Percentiles rank a stretch among this genome's conserved stretches.
Evolutionary conservation across 1,140 invertebrate genomes (phyloP).

Genomic region (Drosophila asahinai): DNA sequence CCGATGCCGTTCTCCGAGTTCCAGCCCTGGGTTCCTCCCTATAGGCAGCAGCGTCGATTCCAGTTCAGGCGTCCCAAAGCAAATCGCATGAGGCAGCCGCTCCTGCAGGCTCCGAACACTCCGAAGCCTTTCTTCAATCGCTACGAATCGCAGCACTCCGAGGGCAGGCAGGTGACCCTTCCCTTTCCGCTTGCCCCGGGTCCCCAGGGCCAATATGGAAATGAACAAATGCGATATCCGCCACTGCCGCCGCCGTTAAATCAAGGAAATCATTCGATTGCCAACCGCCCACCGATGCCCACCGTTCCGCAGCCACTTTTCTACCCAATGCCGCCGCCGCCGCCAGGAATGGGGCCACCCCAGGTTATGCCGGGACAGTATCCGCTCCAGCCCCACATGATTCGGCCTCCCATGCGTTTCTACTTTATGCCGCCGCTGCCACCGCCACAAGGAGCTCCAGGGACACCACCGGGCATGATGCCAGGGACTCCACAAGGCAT

Average conservation of each 20-base stretch:
- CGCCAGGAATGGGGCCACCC: background rate
- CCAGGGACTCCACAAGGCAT: too few species aligned
- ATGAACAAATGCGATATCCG: too few species aligned
- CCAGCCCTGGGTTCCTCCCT: constrained; percentile 1
- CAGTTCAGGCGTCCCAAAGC: too few species aligned
- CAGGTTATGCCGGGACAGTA: background rate
- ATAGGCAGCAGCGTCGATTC: too few species aligned
- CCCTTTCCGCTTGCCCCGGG: background rate
- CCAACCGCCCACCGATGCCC: background rate
- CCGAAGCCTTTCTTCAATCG: background rate
- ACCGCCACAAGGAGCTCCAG: background rate
- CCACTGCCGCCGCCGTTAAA: background rate
- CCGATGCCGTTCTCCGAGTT: constrained; percentile 35
- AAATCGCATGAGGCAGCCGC: too few species aligned
- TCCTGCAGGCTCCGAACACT: background rate
- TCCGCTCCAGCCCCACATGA: background rate
- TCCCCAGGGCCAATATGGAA: background rate
- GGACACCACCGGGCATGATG: background rate
- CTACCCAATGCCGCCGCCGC: background rate
- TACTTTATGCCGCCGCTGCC: background rate
- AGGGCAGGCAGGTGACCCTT: background rate
- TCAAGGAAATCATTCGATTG: background rate
- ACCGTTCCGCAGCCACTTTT: background rate
- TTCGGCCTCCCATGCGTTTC: background rate
- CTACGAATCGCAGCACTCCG: background rate